Evolutionary conservation across 2,113 vertebrate genomes (phyloP), one percentile per base, ranked within the genome.

Genomic region (Zapus hudsonius): DNA sequence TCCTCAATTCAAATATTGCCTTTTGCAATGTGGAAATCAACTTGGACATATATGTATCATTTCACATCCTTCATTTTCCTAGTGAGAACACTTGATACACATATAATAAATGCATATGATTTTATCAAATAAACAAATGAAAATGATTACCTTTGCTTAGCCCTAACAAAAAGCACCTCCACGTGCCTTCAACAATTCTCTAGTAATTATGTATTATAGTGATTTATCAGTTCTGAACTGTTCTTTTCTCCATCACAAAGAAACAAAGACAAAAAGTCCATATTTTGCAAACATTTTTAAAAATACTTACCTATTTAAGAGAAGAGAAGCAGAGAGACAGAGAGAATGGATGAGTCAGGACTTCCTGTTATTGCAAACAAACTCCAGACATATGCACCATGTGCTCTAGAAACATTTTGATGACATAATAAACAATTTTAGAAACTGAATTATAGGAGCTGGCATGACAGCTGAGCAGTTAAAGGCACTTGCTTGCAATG

Each of bases 231-330:
- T 66, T 75, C 9, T 29, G 12, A 89, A 70, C 59, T 87, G 22
- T 44, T 90, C 36, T 86, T 81, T 33, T 73, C 19, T 61, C 23
- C 6, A 7, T 47, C 38, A 92, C 52, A 96, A 91, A 55, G 66
- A 79, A 70, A 92, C 74, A 80, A 92, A 92, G 52, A 38, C 31
- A 19, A 40, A 78, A 59, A 10, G 20, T 44, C 27, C 36, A 64
- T 2, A 80, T 90, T 91, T 59, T 13, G 84, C 70, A 67, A 7
- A 67, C 10, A 52, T 52, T 52, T 52, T 52, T 12, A 52, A 2
- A 15, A 52, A 15, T 52, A 52, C 16, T 52, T 52, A 47, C 12
- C 12, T 47, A 52, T 52, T 52, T 52, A 52, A 15, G 16, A 52
- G 52, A 52, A 13, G 52, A 52, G 52, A 52, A 52, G 52, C 52